Conservation (phyloP, 2,113 vertebrate species). For the Uria lomvia region DNA sequence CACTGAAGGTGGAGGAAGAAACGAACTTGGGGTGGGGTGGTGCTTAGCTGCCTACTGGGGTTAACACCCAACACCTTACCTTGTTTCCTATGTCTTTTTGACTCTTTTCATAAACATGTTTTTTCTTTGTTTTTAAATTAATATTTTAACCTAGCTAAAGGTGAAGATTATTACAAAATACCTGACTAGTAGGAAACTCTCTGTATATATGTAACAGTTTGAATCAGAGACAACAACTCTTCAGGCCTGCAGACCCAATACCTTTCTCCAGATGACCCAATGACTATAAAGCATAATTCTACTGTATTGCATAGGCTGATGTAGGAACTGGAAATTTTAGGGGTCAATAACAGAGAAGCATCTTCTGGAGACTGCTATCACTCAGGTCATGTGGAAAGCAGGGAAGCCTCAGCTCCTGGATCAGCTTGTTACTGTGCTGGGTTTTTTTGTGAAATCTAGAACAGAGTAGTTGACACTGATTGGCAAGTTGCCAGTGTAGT, state of each 20-base stretch:
- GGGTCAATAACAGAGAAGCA: not conserved
- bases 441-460: not conserved
- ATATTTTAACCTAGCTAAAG: not conserved
- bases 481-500: not conserved
- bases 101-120: not conserved
- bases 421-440: not conserved
- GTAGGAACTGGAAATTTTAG: not conserved
- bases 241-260: not conserved
- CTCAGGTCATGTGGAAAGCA: not conserved
- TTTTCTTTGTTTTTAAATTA: not conserved
- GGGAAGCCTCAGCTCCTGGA: not conserved
- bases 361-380: not conserved
- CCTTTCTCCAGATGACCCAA: not conserved
- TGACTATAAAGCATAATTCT: not conserved
- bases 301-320: not conserved
- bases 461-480: not conserved
- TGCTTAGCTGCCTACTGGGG: not conserved
- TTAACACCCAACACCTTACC: not conserved
- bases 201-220: not conserved
- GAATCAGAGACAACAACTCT: not conserved
- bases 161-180: not conserved
- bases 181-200: not conserved
- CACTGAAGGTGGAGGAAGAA: rapidly evolving
- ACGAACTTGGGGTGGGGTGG: not conserved
- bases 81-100: not conserved